Percentiles rank a stretch among this genome's conserved stretches.
Conservation (phyloP, 92 coral and sea anemone genomes). For the Porites divaricata region DNA sequence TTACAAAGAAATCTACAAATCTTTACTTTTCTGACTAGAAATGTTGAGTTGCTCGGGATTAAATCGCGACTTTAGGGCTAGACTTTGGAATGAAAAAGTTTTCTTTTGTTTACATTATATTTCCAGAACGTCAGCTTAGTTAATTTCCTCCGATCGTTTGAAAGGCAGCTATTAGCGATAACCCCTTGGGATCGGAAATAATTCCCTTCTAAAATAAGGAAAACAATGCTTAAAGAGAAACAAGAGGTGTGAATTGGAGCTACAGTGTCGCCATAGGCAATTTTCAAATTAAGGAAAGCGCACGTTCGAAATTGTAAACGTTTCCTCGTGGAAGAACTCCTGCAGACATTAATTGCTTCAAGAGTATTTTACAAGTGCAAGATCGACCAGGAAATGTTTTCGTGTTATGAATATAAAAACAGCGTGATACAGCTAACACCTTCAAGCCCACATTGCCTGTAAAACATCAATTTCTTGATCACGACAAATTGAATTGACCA, state of each 20-base stretch:
- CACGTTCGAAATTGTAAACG: not conserved
- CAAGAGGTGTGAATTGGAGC: not conserved
- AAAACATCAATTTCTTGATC: not conserved
- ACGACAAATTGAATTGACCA: constrained; percentile 12
- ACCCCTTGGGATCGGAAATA: constrained; percentile 20
- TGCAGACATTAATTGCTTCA: not conserved
- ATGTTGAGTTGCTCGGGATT: not conserved
- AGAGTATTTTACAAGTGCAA: not conserved
- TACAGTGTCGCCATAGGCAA: not conserved
- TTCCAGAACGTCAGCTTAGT: not conserved
- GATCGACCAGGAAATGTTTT: not conserved
- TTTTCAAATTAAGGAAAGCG: not conserved
- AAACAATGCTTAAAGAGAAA: constrained; percentile 5
- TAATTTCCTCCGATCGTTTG: too few species aligned
- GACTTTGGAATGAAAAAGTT: not conserved
- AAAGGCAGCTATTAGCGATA: constrained; percentile 10
- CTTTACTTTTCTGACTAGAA: not conserved
- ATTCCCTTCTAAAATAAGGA: constrained; percentile 1
- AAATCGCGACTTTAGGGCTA: not conserved
- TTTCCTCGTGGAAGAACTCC: not conserved
- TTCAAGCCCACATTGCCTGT: not conserved
- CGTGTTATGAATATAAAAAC: constrained; percentile 15
- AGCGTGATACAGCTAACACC: constrained; percentile 1
- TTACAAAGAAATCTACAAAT: not conserved
- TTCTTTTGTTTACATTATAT: constrained; percentile 19